Evolutionary conservation across 1,140 invertebrate species (phyloP), one percentile per base, ranked within the genome.

Genomic region (Spodoptera litura): DNA sequence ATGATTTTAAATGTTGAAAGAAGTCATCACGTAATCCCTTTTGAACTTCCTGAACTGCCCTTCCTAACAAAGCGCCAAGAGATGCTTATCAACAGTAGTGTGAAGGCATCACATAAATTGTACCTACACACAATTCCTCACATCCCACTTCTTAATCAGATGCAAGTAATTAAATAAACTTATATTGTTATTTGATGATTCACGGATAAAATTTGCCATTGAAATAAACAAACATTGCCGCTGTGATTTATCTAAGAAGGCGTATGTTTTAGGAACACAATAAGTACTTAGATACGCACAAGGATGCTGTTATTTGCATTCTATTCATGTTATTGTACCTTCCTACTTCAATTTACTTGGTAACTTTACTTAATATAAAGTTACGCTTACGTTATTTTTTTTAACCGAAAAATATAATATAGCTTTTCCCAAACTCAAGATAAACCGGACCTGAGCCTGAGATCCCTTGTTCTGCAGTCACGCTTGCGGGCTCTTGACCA

Each of bases 181-280:
- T 20, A 56, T 66, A 77, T 77, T 77, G 74, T 77, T 76, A 58
- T 15, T 58, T 35, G 61, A 68, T 77, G 74, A 77, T 35, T 77
- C 74, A 77, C 59, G 59, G 73, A n/a, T 75, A 62, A 38, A 62
- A 53, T 8, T 56, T 77, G 62, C 74, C 62, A 77, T 77, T 77
- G 74, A 77, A 38, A 20, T 74, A 31, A 77, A 77, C 31, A 55
- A 68, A 62, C 58, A 76, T 25, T 15, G 44, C 25, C 51, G 20
- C 35, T 6, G 72, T 49, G 31, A 77, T 77, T 64, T 55, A 77
- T 77, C 61, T 56, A 77, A 44, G 61, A 61, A 76, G 74, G 52
- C 31, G 53, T 71, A 70, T 66, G 27, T 62, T 77, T 77, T 52
- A 77, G 61, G 31, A 66, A 77, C 15, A 77, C 74, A 77, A 77